Conservation (phyloP, 2,797 vertebrate species). For the Balearica regulorum region DNA sequence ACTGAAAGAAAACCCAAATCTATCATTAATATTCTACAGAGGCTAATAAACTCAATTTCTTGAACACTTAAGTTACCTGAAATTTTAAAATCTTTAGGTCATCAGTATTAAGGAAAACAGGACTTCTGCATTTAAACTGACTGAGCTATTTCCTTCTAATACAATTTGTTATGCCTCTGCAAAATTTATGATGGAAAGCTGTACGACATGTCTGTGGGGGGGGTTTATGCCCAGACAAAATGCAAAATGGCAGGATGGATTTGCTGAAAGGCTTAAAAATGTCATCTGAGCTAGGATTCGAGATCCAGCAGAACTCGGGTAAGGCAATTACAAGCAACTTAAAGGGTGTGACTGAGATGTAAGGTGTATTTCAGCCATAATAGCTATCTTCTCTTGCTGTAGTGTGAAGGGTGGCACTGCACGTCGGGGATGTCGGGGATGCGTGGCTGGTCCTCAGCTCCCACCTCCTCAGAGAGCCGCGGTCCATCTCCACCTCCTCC, state of each 20-base stretch:
- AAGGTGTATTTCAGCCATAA: neutral
- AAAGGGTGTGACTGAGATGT: neutral
- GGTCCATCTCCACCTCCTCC: neutral
- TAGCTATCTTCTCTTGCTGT: neutral
- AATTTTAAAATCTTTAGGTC: slow-evolving; percentile 8
- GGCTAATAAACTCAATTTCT: slow-evolving; percentile 6
- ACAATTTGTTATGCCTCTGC: neutral
- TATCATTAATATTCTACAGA: slow-evolving; percentile 11
- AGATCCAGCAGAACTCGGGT: neutral
- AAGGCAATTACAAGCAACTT: neutral
- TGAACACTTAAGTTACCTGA: neutral
- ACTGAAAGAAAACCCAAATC: slow-evolving; percentile 16
- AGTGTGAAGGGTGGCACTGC: neutral
- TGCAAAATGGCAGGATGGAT: neutral
- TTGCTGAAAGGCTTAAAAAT: neutral
- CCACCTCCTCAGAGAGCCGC: neutral
- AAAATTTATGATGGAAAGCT: slow-evolving; percentile 7
- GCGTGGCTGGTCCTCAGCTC: neutral
- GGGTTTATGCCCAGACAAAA: neutral
- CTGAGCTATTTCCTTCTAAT: slow-evolving; percentile 25
- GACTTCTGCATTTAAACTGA: slow-evolving; percentile 4
- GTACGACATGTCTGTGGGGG: neutral
- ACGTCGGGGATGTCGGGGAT: neutral
- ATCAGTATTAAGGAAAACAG: neutral
- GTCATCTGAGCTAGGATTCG: neutral